Evolutionary conservation across 2,797 vertebrate genomes (phyloP).

Genomic region (Halcyon smyrnensis): DNA sequence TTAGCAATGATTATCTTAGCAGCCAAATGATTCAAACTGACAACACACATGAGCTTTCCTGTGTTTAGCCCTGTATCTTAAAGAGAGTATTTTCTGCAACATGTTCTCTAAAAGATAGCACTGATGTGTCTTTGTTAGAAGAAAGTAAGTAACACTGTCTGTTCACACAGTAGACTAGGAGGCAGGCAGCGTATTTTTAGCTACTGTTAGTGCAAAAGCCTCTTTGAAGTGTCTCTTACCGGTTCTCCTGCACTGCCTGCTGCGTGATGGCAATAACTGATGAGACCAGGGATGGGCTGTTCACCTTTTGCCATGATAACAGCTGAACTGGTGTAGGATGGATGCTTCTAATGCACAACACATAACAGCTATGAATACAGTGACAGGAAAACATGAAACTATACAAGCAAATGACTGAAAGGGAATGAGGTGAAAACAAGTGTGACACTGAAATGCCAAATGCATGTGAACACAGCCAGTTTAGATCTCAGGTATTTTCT

Average conservation of each 20-base stretch:
- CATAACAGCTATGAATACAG: conserved; percentile 83
- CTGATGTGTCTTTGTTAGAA: conserved; percentile 9
- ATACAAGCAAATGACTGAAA: conserved; percentile 76
- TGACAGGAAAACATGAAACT: conserved; percentile 76
- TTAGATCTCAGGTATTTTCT: conserved; percentile 68
- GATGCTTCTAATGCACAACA: conserved; percentile 86
- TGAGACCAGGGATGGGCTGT: conserved; percentile 83
- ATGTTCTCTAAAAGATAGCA: not conserved
- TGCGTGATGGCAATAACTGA: conserved; percentile 88
- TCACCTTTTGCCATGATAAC: conserved; percentile 86
- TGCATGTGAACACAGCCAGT: conserved; percentile 48
- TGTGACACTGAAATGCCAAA: conserved; percentile 64
- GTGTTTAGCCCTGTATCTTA: conserved; percentile 23
- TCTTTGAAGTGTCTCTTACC: conserved; percentile 85
- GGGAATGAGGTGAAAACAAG: conserved; percentile 69
- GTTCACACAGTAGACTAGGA: conserved; percentile 29
- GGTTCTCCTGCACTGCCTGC: conserved; percentile 86
- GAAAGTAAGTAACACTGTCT: conserved; percentile 6
- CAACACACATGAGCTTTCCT: not conserved
- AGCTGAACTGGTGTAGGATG: conserved; percentile 83
- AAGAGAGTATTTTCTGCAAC: not conserved
- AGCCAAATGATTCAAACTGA: conserved; percentile 25
- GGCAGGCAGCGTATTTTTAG: conserved; percentile 64
- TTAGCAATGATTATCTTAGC: conserved; percentile 17
- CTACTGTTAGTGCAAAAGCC: conserved; percentile 73